Conservation (phyloP, 2,113 vertebrate genomes). For the Piaya cayana region DNA sequence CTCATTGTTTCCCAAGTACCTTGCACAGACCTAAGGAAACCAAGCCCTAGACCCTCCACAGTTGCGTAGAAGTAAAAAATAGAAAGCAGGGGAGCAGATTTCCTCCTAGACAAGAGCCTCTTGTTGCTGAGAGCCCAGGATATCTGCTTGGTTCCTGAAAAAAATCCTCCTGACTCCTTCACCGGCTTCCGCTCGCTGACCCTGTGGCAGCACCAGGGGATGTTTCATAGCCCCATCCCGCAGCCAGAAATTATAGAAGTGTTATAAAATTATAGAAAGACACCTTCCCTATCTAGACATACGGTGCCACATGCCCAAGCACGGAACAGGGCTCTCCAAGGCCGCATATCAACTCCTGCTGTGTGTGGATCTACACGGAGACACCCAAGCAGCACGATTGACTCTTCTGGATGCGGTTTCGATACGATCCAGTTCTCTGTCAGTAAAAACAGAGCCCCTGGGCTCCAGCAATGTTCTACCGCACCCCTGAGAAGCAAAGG, state of each 20-base stretch:
- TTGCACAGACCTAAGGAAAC: neutral
- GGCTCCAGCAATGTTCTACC: neutral
- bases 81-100: conserved; percentile 33
- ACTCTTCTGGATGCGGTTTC: neutral
- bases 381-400: neutral
- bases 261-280: no score
- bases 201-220: neutral
- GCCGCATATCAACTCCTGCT: neutral
- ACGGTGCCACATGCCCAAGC: fast-evolving
- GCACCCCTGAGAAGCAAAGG: neutral
- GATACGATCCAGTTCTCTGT: neutral
- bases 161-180: neutral
- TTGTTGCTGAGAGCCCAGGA: neutral
- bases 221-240: fast-evolving
- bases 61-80: conserved; percentile 29
- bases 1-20: neutral
- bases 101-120: neutral
- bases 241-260: no score
- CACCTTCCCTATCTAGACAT: neutral
- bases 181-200: fast-evolving
- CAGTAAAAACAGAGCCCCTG: neutral
- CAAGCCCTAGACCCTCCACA: neutral
- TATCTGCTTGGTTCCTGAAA: neutral
- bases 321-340: neutral
- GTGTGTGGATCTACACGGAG: neutral